Evolutionary conservation across 2,888 invertebrate species (phyloP).

Genomic region (Adelphocoris suturalis): DNA sequence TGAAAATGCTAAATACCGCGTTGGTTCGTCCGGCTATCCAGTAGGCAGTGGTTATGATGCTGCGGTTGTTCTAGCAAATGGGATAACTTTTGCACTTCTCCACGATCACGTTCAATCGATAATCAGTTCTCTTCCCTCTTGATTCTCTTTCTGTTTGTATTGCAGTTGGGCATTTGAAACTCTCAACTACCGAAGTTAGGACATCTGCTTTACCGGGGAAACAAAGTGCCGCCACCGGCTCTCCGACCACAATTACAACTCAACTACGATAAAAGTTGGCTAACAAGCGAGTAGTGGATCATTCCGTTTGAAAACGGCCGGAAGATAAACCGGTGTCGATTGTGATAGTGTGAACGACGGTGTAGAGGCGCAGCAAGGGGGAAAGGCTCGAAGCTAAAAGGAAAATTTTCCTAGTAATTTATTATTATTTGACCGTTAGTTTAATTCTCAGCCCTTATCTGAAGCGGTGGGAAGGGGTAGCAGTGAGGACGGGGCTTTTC

Average conservation of each 20-base stretch:
- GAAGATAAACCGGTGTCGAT: background rate
- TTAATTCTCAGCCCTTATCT: slow-evolving; percentile 53
- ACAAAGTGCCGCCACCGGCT: slow-evolving; percentile 27
- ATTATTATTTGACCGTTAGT: slow-evolving; percentile 65
- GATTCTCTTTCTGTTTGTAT: slow-evolving; percentile 12
- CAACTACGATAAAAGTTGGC: background rate
- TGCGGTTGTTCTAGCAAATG: too few species aligned
- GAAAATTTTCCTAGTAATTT: slow-evolving; percentile 59
- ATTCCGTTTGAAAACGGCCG: background rate
- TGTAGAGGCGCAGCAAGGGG: background rate
- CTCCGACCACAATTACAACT: slow-evolving; percentile 1
- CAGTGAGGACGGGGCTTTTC: background rate
- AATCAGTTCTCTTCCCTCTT: background rate
- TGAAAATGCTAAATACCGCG: too few species aligned
- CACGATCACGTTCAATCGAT: slow-evolving; percentile 2
- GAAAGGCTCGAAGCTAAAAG: background rate
- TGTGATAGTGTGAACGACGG: background rate
- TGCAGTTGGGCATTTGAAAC: background rate
- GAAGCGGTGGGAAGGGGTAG: background rate
- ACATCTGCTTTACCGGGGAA: slow-evolving; percentile 4
- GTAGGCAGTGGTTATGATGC: too few species aligned
- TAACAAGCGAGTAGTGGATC: slow-evolving; percentile 16
- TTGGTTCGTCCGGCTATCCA: too few species aligned
- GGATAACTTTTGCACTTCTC: background rate
- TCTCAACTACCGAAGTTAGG: background rate